These are phyloP conservation scores for Parus major DNA, from an alignment of 2,113 vertebrate genomes.

Conservation along the genomic window DNA sequence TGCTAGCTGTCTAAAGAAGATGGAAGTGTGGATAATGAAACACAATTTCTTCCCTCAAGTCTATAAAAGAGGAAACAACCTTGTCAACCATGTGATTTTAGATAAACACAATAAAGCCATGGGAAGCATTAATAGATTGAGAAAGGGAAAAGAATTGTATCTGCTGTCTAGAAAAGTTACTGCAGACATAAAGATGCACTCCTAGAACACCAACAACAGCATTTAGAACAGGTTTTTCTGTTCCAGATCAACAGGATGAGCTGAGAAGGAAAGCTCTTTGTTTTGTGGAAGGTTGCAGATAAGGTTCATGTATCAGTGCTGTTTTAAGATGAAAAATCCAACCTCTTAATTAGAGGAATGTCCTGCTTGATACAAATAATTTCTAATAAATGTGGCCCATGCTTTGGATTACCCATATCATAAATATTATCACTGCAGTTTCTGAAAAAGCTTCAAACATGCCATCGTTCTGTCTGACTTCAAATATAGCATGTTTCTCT, in stretches of 20 bases:
- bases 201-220: neutral
- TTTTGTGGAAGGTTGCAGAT: neutral
- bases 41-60: neutral
- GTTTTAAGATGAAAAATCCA: neutral
- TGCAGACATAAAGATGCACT: neutral
- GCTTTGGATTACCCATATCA: neutral
- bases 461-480: neutral
- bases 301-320: neutral
- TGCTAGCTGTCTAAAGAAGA: neutral
- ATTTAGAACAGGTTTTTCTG: neutral
- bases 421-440: neutral
- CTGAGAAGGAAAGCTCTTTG: neutral
- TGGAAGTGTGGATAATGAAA: neutral
- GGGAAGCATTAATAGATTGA: neutral
- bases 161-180: neutral
- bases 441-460: neutral
- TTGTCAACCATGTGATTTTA: neutral
- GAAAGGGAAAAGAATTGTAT: neutral
- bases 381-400: neutral
- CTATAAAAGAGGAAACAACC: neutral
- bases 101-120: neutral
- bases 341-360: neutral
- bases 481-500: neutral
- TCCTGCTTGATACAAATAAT: neutral
- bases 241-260: neutral